Evolutionary conservation across 1,140 invertebrate genomes (phyloP).

Genomic region (Melitaea cinxia): DNA sequence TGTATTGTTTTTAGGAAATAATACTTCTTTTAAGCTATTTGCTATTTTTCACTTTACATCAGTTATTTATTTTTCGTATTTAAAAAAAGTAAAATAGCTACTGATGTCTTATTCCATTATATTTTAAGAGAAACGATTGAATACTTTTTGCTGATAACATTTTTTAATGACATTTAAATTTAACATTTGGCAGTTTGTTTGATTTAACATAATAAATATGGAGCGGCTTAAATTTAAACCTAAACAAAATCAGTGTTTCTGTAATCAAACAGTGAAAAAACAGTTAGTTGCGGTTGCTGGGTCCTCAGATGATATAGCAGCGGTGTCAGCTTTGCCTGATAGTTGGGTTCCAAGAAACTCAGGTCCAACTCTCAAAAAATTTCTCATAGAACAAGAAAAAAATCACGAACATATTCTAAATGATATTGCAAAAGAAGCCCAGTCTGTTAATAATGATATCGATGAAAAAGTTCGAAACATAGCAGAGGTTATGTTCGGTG

Average conservation of each 20-base stretch:
- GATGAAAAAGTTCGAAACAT: constrained; percentile 52
- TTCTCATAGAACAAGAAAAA: constrained; percentile 54
- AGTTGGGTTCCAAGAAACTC: constrained; percentile 51
- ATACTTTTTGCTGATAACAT: not conserved
- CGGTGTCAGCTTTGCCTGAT: constrained; percentile 55
- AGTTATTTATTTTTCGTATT: too few species aligned
- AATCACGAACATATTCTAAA: constrained; percentile 44
- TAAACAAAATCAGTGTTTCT: not conserved
- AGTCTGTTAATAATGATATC: constrained; percentile 48
- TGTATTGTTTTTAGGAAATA: too few species aligned
- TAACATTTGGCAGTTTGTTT: too few species aligned
- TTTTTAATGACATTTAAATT: not conserved
- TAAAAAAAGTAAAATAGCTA: too few species aligned
- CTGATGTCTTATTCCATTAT: too few species aligned
- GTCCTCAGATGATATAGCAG: constrained; percentile 56
- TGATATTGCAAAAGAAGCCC: constrained; percentile 39
- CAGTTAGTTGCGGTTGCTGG: constrained; percentile 28
- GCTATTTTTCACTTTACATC: too few species aligned
- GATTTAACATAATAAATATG: not conserved
- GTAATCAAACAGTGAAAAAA: not conserved
- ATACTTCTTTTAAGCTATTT: too few species aligned
- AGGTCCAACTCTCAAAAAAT: constrained; percentile 53
- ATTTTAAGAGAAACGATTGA: too few species aligned
- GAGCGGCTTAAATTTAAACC: not conserved
- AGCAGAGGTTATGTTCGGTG: constrained; percentile 49